These are phyloP conservation scores for Thereuonema tuberculata DNA, from an alignment of 1,140 invertebrate species.

Conservation along the genomic window DNA sequence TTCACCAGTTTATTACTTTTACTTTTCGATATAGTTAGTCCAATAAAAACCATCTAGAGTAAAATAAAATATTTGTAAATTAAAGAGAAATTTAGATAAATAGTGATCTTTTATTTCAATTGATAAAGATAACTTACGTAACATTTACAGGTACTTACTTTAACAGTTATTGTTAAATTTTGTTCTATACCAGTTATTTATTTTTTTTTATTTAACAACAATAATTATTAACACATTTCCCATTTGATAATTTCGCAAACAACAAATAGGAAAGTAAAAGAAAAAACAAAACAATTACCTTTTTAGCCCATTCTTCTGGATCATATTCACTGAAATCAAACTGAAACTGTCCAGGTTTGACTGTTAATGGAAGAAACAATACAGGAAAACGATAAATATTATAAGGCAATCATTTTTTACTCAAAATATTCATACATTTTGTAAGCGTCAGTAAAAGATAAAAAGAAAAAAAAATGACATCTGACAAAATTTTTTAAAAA, in stretches of 20 bases:
- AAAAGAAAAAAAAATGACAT: too few relatives aligned
- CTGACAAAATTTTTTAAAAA: too few relatives aligned
- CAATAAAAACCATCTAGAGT: too few relatives aligned
- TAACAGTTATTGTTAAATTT: background rate
- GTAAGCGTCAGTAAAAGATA: too few relatives aligned
- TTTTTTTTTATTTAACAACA: background rate
- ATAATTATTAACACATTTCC: background rate
- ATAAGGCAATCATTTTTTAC: too few relatives aligned
- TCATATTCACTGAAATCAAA: background rate
- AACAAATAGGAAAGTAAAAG: background rate
- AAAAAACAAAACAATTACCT: background rate
- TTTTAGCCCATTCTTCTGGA: conserved; percentile 2
- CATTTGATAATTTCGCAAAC: background rate
- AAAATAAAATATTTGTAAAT: too few relatives aligned
- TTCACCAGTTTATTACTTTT: too few relatives aligned
- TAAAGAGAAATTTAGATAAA: too few relatives aligned
- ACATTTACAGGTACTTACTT: background rate
- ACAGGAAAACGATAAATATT: too few relatives aligned
- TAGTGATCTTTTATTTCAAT: background rate
- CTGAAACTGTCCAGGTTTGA: background rate
- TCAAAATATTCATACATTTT: too few relatives aligned
- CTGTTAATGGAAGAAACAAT: too few relatives aligned
- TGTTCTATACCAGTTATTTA: background rate
- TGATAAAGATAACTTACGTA: background rate
- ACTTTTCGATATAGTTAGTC: too few relatives aligned